phyloP scores from a whole-genome alignment of 2,888 invertebrate species.

The Drosophila seclusa region DNA sequence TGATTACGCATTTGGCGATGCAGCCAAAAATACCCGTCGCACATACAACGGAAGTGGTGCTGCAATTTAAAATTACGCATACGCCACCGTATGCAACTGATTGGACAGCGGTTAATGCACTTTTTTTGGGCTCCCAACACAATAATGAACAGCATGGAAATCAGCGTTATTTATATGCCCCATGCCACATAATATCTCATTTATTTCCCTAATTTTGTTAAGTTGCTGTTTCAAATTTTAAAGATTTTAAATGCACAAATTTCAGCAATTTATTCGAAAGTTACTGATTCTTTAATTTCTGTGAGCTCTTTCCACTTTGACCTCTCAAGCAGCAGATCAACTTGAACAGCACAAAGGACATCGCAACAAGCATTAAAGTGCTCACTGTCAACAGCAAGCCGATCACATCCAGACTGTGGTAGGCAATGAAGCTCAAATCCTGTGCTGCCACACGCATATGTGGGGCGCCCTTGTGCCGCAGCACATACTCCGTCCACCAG shows the following conservation, averaged over 20 bases:
- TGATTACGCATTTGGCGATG: conserved; percentile 75
- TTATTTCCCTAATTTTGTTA: not conserved
- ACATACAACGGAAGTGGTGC: conserved; percentile 63
- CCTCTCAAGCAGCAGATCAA: not conserved
- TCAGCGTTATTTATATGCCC: conserved; percentile 29
- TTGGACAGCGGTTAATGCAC: conserved; percentile 70
- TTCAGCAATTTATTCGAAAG: too few species aligned
- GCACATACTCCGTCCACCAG: conserved; percentile 83
- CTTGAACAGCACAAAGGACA: conserved; percentile 2
- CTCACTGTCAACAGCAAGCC: conserved; percentile 57
- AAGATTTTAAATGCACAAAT: not conserved
- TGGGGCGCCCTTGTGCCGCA: conserved; percentile 82
- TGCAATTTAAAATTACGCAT: conserved; percentile 75
- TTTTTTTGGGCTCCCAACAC: conserved; percentile 29
- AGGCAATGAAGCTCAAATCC: conserved; percentile 78
- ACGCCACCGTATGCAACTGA: conserved; percentile 65
- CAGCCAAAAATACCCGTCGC: conserved; percentile 52
- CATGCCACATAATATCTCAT: not conserved
- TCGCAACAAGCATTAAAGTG: conserved; percentile 12
- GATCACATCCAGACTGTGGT: conserved; percentile 81
- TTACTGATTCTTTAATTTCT: conserved; percentile 36
- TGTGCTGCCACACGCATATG: conserved; percentile 81
- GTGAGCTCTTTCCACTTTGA: not conserved
- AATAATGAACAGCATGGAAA: conserved; percentile 44
- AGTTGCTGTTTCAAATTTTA: not conserved